Conservation (phyloP, 2,888 invertebrate genomes). For the Cataglyphis cursor region DNA sequence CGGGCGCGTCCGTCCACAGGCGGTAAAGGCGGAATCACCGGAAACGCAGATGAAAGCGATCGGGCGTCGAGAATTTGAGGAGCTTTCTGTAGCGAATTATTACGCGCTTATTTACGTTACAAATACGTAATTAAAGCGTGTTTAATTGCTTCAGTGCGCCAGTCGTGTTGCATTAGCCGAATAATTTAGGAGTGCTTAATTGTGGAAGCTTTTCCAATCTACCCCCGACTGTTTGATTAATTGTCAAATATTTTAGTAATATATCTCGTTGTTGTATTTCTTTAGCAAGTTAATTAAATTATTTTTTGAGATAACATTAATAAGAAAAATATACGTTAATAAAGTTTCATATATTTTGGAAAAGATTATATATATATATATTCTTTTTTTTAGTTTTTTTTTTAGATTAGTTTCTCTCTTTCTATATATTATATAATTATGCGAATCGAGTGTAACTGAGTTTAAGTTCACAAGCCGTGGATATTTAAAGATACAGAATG, state of each 20-base stretch:
- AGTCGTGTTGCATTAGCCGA: slow-evolving; percentile 13
- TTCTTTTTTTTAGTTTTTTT: neutral
- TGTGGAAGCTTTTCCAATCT: neutral
- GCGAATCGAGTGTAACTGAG: neutral
- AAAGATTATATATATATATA: neutral
- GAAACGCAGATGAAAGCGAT: slow-evolving; percentile 51
- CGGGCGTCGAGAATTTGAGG: slow-evolving; percentile 51
- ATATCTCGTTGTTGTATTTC: neutral
- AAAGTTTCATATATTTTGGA: neutral
- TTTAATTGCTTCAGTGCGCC: slow-evolving; percentile 34
- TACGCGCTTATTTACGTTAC: slow-evolving; percentile 35
- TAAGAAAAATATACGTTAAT: neutral
- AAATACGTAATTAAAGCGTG: slow-evolving; percentile 45
- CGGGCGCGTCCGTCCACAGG: slow-evolving; percentile 5
- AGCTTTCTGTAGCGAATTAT: slow-evolving; percentile 35
- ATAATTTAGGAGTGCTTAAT: slow-evolving; percentile 37
- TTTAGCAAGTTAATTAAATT: neutral
- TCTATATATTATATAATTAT: neutral
- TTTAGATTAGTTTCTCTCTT: neutral
- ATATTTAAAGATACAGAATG: slow-evolving; percentile 41
- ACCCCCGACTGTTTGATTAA: neutral
- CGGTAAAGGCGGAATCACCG: slow-evolving; percentile 42
- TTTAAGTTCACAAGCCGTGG: slow-evolving; percentile 1
- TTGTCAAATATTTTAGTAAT: slow-evolving; percentile 6
- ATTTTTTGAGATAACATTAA: neutral